phyloP scores from a whole-genome alignment of 2,888 invertebrate genomes.

The Autographa pulchrina region DNA sequence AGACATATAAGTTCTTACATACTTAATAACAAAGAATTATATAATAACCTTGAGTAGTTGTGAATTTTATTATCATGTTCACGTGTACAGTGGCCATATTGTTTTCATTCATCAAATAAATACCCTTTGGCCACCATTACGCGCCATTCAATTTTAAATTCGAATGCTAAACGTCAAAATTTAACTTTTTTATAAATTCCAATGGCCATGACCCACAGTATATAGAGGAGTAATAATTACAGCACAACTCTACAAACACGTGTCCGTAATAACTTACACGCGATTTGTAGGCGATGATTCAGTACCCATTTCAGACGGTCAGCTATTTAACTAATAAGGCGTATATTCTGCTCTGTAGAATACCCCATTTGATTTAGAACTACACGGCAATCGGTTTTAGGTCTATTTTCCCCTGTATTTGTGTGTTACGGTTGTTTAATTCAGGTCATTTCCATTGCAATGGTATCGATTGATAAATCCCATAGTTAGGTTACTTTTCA shows the following conservation, averaged over 20 bases:
- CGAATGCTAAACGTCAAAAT: not conserved
- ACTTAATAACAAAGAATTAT: no score
- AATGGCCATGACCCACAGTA: not conserved
- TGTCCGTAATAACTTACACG: not conserved
- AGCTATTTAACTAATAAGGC: conserved; percentile 1
- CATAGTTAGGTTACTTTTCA: not conserved
- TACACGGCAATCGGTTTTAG: not conserved
- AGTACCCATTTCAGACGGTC: not conserved
- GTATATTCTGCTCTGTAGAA: not conserved
- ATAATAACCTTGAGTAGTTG: no score
- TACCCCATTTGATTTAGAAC: not conserved
- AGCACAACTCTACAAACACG: not conserved
- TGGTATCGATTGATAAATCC: not conserved
- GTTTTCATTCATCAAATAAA: not conserved
- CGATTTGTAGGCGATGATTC: not conserved
- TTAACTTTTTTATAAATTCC: not conserved
- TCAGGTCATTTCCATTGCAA: conserved; percentile 2
- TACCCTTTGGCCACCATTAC: not conserved
- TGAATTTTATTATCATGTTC: not conserved
- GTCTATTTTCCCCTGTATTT: not conserved
- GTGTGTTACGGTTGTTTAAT: not conserved
- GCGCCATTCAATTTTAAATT: not conserved
- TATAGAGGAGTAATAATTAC: not conserved
- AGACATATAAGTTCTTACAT: no score
- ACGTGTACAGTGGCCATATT: not conserved